phyloP scores from a whole-genome alignment of 2,888 invertebrate species.

The Auanema freiburgensis region DNA sequence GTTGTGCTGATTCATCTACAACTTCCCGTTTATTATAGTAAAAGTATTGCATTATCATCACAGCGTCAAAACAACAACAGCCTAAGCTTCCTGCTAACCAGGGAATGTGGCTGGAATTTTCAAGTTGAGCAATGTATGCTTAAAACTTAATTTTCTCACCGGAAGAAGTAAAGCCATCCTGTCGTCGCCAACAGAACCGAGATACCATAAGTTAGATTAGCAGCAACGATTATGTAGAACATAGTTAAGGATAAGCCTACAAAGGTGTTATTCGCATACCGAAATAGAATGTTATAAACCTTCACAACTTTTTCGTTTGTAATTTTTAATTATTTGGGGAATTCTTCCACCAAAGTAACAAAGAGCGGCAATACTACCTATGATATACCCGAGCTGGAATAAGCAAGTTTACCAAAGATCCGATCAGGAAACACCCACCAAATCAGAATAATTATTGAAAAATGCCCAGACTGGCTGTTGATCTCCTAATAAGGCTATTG shows the following conservation, averaged over 20 bases:
- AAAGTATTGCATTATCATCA: constrained; percentile 64
- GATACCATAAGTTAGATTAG: constrained; percentile 65
- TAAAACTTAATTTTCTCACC: constrained; percentile 19
- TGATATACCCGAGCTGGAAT: constrained; percentile 57
- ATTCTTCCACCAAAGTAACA: constrained; percentile 64
- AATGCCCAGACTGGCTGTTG: too few species aligned
- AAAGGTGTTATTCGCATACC: neutral
- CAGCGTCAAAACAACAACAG: constrained; percentile 65
- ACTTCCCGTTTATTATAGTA: constrained; percentile 35
- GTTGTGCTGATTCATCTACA: neutral
- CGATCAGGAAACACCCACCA: neutral
- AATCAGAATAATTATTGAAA: constrained; percentile 10
- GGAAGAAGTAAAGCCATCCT: constrained; percentile 56
- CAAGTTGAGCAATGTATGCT: neutral
- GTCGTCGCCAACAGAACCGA: constrained; percentile 63
- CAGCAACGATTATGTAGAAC: constrained; percentile 63
- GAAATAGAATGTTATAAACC: constrained; percentile 14
- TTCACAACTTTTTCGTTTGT: constrained; percentile 59
- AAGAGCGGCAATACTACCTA: constrained; percentile 63
- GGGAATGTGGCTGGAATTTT: constrained; percentile 64
- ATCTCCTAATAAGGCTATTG: neutral
- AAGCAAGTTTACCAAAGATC: neutral
- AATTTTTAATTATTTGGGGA: constrained; percentile 60
- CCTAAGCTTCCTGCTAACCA: constrained; percentile 67
- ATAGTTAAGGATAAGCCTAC: constrained; percentile 58